phyloP scores from a whole-genome alignment of 2,113 vertebrate species.

The Anoplopoma fimbria region DNA sequence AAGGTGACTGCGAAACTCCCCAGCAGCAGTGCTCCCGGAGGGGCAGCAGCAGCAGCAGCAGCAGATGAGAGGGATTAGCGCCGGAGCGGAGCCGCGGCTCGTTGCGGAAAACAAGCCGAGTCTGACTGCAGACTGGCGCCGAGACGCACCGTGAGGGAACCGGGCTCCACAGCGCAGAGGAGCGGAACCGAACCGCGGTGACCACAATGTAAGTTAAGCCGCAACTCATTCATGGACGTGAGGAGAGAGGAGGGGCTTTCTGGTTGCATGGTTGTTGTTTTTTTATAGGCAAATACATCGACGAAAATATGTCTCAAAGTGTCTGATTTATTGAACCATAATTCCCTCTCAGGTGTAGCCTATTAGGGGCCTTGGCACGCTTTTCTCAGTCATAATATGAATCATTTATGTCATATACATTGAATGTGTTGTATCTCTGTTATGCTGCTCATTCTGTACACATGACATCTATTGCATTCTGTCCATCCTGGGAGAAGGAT shows the following conservation, averaged over 20 bases:
- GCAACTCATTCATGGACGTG: conserved; percentile 48
- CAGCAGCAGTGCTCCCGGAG: conserved; percentile 62
- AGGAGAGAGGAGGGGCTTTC: neutral
- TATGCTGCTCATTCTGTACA: too few relatives aligned
- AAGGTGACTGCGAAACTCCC: conserved; percentile 64
- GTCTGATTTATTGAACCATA: conserved; percentile 16
- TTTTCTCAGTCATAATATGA: conserved; percentile 56
- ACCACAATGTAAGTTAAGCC: conserved; percentile 83
- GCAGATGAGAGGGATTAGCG: conserved; percentile 78
- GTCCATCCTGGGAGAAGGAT: too few relatives aligned
- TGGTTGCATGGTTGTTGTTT: conserved; percentile 31
- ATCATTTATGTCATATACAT: too few relatives aligned
- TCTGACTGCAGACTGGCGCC: conserved; percentile 76
- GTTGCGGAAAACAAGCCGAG: conserved; percentile 83
- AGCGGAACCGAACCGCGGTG: conserved; percentile 62
- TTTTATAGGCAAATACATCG: neutral
- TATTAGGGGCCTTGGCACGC: conserved; percentile 23
- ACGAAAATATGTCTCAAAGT: conserved; percentile 8
- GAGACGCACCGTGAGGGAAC: conserved; percentile 73
- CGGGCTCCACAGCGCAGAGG: conserved; percentile 74
- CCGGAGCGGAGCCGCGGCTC: conserved; percentile 77
- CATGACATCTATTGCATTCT: too few relatives aligned
- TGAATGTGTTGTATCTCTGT: too few relatives aligned
- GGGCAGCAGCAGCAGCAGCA: too few relatives aligned
- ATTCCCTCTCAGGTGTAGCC: conserved; percentile 26